phyloP scores from a whole-genome alignment of 1,140 invertebrate genomes.

The Hesperophylax magnus region DNA sequence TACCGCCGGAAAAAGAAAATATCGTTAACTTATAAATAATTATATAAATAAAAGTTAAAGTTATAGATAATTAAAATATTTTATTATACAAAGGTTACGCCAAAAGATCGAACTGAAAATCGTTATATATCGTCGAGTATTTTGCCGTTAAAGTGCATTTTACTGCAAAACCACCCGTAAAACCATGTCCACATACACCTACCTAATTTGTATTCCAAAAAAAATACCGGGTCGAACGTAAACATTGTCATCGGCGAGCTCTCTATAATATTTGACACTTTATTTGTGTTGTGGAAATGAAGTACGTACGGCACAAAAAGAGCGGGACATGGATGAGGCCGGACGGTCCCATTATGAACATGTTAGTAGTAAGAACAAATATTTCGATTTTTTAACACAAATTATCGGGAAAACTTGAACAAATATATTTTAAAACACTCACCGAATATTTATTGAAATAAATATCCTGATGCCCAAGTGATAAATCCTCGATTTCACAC shows the following conservation, averaged over 20 bases:
- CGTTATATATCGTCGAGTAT: no score
- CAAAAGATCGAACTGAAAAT: no score
- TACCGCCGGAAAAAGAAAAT: no score
- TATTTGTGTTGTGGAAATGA: not conserved
- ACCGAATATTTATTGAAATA: constrained; percentile 71
- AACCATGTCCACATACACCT: no score
- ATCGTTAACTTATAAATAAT: no score
- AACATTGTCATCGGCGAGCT: not conserved
- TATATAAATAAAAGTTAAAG: no score
- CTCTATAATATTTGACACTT: constrained; percentile 19
- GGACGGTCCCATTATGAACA: constrained; percentile 65
- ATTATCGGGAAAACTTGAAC: constrained; percentile 2
- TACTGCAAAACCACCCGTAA: no score
- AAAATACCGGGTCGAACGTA: constrained; percentile 12
- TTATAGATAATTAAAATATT: no score
- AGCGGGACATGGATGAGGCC: constrained; percentile 65
- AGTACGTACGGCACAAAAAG: constrained; percentile 60
- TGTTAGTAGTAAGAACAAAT: constrained; percentile 45
- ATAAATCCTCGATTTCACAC: constrained; percentile 71
- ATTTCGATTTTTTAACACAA: constrained; percentile 42
- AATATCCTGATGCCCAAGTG: constrained; percentile 70
- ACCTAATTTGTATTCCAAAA: not conserved
- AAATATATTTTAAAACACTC: constrained; percentile 59
- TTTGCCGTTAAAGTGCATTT: no score
- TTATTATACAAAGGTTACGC: no score